Base-by-base conservation (phyloP, 2,888 invertebrate genomes). In the Drepanosiphum platanoidis region DNA sequence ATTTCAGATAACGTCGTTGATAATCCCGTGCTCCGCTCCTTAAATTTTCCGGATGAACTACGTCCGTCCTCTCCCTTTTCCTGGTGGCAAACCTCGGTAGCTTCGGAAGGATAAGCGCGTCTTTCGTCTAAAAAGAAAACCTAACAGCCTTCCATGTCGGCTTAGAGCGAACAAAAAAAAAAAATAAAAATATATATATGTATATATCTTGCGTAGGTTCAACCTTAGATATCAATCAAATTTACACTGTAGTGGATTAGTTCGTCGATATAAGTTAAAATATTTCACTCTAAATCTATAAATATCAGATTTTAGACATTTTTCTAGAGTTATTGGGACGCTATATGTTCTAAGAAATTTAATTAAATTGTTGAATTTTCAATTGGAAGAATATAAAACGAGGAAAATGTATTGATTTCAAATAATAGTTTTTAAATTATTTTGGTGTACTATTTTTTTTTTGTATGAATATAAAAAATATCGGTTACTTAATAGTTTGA, bases 1-100 rank as follows among this genome's bases (percentile, higher is more conserved):
- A 84, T 84, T 84, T 84, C 75, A 84, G 83, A 84, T 84, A 84
- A 84, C 83, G 83, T 84, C 83, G 74, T 68, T 84, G 75, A 84
- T 84, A 84, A 84, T 84, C 83, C 75, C 27, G 22, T 42, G 52
- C 27, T 68, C 52, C 52, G 36, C 75, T 75, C 75, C 75, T 75
- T 75, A 64, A 75, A 84, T 84, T 84, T 84, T 84, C 83, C 75
- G 64, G 83, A 75, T 84, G 74, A 84, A 84, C 83, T 84, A 52
- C 30, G 64, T 52, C 27, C 75, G 46, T 46, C 8, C 52, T 74
- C 32, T 27, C 8, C 61, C 36, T 66, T 75, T 84, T 52, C 36
- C 36, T 27, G 18, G 74, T 15, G 32, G 42, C 32, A 34, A 82
- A 74, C 61, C 70, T 71, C 71, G 30, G 36, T 64, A 72, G 46